A percentile compares a stretch with the other conserved stretches of the same genome.
Conservation (phyloP, 2,888 invertebrate species). For the Megastigmus dorsalis region DNA sequence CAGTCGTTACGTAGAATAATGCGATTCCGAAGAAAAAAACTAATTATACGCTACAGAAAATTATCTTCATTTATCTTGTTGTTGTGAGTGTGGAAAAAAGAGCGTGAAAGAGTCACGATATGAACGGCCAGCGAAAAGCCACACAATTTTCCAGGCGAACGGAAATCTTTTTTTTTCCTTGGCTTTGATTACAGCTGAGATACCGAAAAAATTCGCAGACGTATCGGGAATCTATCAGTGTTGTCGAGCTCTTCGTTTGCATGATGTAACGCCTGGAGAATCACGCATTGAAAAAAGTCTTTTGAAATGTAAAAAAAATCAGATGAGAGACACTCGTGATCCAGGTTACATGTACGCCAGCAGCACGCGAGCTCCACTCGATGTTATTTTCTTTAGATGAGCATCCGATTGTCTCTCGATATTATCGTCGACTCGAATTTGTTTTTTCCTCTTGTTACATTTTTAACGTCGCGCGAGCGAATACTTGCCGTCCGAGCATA, state of each 20-base stretch:
- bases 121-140: too few species aligned
- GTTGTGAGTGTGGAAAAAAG: not conserved
- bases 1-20: not conserved
- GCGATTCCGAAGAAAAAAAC: not conserved
- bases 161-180: slow-evolving; percentile 14
- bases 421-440: slow-evolving; percentile 1
- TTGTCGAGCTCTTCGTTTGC: not conserved
- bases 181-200: not conserved
- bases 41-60: not conserved
- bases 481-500: slow-evolving; percentile 8
- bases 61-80: not conserved
- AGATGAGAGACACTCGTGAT: not conserved
- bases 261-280: slow-evolving; percentile 15
- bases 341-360: not conserved
- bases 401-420: slow-evolving; percentile 18
- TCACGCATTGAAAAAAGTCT: too few species aligned
- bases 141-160: not conserved
- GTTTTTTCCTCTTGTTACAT: slow-evolving; percentile 5
- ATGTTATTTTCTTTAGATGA: not conserved
- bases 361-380: not conserved
- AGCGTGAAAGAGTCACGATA: too few species aligned
- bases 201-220: too few species aligned
- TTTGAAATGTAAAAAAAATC: not conserved
- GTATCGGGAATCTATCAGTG: too few species aligned
- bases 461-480: not conserved